Base-by-base conservation (phyloP, 2,113 vertebrate species). In the Coptodon bakossiorum region DNA sequence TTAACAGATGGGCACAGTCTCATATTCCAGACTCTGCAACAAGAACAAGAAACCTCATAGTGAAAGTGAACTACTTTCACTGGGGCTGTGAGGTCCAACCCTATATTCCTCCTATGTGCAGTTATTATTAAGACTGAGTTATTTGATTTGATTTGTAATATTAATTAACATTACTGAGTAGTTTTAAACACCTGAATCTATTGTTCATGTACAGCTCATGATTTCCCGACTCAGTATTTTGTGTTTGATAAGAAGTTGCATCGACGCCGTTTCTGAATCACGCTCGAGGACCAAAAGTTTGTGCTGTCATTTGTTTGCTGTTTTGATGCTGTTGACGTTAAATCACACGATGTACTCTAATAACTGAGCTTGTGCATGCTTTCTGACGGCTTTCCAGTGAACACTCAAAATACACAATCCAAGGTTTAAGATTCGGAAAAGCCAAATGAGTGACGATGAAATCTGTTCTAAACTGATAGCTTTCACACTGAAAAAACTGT, bases 1-100 rank as follows among this genome's bases (percentile, higher is more conserved):
- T 90, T 78, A 87, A 81, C 83, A 87, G 45, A 92, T 78, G 82
- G 91, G 90, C 90, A 86, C 50, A 80, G 82, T 56, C 78, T 81
- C 87, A 59, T 84, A 71, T 89, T 86, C 82, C 86, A 87, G 66
- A 86, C 89, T 93, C 80, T 54, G 24, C 73, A 73, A 27, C 79
- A 83, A 79, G 84, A 82, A 93, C 16, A 14, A 90, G 50, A 90
- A 89, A 86, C 83, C 83, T 93, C 88, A 80, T 81, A 14, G 50
- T 79, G 73, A 84, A 88, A 80, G 79, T 89, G 38, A 83, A 82
- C 59, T 61, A 34, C 48, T 88, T 87, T 85, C 68, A 71, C 45
- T 81, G 86, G 86, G 83, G 50, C 87, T 84, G 34, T 86, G 88
- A 92, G 87, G 86, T 89, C 16, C 68, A 86, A 80, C 52, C 80